Evolutionary conservation across 92 coral and sea anemone species (phyloP).

Genomic region (Phenganax subtilis): DNA sequence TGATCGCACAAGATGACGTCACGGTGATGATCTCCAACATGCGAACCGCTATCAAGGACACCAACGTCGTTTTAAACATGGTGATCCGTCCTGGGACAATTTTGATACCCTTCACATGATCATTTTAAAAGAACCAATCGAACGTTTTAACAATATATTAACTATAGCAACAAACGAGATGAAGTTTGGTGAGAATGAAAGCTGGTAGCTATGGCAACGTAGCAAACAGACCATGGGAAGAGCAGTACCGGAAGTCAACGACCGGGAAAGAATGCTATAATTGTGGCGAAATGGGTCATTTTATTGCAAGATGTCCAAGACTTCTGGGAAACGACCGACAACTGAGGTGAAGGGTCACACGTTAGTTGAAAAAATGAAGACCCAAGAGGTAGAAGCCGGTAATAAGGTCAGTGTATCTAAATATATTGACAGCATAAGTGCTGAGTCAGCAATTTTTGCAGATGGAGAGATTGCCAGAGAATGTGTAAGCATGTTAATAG

Average conservation of each 20-base stretch:
- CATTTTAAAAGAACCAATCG: no score
- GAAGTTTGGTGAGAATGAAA: no score
- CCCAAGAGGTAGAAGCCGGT: not conserved
- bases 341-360: conserved; percentile 13
- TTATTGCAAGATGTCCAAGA: conserved; percentile 10
- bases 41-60: no score
- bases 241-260: not conserved
- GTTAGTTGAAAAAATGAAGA: not conserved
- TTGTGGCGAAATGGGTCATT: conserved; percentile 39
- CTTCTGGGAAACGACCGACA: conserved; percentile 24
- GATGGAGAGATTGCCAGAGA: conserved; percentile 39
- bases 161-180: no score
- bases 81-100: no score
- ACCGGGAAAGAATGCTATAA: conserved; percentile 19
- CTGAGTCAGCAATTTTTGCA: conserved; percentile 42
- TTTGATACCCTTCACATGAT: no score
- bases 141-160: no score
- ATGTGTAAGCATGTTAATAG: conserved; percentile 36
- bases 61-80: no score
- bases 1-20: no score
- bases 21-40: no score
- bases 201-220: not conserved
- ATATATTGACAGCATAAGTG: conserved; percentile 40
- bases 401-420: not conserved
- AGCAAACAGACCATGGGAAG: not conserved